Percentiles rank a stretch among this genome's conserved stretches.
These are phyloP conservation scores for Yponomeuta sedellus DNA, from an alignment of 2,888 invertebrate genomes.

Conservation along the genomic window DNA sequence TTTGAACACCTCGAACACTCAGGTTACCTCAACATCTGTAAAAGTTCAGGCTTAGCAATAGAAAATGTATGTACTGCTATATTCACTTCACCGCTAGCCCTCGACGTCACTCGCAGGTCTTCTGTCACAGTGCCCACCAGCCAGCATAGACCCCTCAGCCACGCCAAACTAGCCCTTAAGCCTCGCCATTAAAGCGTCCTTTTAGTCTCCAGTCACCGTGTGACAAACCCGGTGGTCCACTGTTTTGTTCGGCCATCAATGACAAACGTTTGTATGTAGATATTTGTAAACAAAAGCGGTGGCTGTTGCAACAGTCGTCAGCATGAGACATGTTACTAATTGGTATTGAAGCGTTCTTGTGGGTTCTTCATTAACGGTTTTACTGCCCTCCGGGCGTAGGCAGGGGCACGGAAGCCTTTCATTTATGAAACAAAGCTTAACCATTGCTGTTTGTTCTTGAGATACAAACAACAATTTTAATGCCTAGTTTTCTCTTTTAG, in stretches of 20 bases:
- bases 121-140: background rate
- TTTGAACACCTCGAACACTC: too few species aligned
- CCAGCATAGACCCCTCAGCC: slow-evolving; percentile 7
- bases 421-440: background rate
- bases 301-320: background rate
- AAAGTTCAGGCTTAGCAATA: too few species aligned
- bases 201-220: background rate
- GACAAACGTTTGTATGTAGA: slow-evolving; percentile 11
- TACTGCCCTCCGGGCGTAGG: background rate
- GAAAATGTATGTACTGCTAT: background rate
- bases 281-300: slow-evolving; percentile 14
- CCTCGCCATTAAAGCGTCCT: background rate
- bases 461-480: slow-evolving; percentile 18
- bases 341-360: background rate
- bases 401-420: background rate
- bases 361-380: background rate
- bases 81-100: background rate
- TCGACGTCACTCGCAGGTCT: background rate
- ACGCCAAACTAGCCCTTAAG: background rate
- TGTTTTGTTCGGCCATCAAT: slow-evolving; percentile 14
- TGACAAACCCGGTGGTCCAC: slow-evolving; percentile 9
- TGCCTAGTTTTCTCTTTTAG: background rate
- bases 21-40: too few species aligned
- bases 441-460: background rate
- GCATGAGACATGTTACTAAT: background rate